Evolutionary conservation across 2,888 invertebrate species (phyloP).

Genomic region (Pristionchus fissidentatus): DNA sequence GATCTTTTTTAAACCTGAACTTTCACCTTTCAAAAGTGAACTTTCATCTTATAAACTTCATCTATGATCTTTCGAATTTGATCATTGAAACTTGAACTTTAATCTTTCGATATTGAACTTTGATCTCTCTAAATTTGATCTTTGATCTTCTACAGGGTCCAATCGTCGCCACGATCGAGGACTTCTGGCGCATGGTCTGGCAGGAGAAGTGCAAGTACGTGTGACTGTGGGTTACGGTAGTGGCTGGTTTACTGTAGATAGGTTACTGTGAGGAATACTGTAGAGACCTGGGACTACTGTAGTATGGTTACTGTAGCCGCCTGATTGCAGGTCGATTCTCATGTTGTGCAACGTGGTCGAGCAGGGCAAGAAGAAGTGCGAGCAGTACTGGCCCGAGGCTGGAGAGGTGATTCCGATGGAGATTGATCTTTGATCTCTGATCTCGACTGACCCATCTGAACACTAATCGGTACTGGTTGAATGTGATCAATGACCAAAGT

Average conservation of each 20-base stretch:
- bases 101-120: background rate
- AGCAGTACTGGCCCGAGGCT: constrained; percentile 47
- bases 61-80: no score
- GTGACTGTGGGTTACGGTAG: background rate
- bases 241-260: no score
- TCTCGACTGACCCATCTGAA: no score
- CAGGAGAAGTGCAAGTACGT: constrained; percentile 59
- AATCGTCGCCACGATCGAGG: constrained; percentile 63
- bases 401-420: background rate
- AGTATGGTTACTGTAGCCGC: constrained; percentile 30
- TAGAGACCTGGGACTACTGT: constrained; percentile 39
- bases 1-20: no score
- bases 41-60: background rate
- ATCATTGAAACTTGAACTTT: background rate
- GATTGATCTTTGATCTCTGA: background rate
- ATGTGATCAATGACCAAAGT: background rate
- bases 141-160: constrained; percentile 54
- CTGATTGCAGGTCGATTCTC: constrained; percentile 31
- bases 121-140: background rate
- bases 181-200: constrained; percentile 67
- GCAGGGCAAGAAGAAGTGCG: constrained; percentile 49
- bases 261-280: no score
- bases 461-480: background rate
- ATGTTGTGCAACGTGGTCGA: constrained; percentile 53
- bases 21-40: background rate